phyloP scores from a whole-genome alignment of 2,113 vertebrate genomes.

The Platichthys flesus region DNA sequence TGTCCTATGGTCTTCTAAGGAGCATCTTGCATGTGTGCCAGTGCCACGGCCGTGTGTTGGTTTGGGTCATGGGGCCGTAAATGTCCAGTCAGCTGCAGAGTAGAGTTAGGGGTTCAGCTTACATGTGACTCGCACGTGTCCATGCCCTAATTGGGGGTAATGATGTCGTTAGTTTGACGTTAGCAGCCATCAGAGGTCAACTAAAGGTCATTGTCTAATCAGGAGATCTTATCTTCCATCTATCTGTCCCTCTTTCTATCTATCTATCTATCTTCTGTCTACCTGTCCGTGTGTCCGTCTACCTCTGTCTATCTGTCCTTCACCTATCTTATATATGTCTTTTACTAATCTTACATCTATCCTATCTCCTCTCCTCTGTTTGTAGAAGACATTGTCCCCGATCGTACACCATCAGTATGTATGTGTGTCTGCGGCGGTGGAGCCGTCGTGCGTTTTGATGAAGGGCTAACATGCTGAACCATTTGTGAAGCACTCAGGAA shows the following conservation, averaged over 20 bases:
- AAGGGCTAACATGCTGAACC: constrained; percentile 79
- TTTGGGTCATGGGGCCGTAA: constrained; percentile 29
- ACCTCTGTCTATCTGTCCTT: neutral
- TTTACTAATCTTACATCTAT: neutral
- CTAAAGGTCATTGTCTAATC: constrained; percentile 47
- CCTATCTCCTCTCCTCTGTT: constrained; percentile 29
- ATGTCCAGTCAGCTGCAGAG: constrained; percentile 36
- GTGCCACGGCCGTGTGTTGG: constrained; percentile 54
- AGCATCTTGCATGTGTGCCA: constrained; percentile 58
- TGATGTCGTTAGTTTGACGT: constrained; percentile 34
- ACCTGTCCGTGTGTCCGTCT: neutral
- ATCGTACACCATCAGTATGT: constrained; percentile 46
- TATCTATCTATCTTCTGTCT: neutral
- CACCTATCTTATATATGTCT: too few species aligned
- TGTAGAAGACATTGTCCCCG: constrained; percentile 43
- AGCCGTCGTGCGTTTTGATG: constrained; percentile 66
- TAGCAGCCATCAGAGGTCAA: constrained; percentile 46
- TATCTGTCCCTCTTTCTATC: constrained; percentile 1
- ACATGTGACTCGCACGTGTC: constrained; percentile 44
- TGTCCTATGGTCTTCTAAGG: constrained; percentile 69
- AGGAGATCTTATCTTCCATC: constrained; percentile 25
- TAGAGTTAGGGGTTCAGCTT: constrained; percentile 26
- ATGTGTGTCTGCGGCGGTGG: constrained; percentile 34
- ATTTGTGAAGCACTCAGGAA: constrained; percentile 78
- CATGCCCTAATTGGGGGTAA: constrained; percentile 45